These are phyloP conservation scores for Perodicticus potto DNA, from an alignment of 2,797 vertebrate genomes.

Conservation along the genomic window DNA sequence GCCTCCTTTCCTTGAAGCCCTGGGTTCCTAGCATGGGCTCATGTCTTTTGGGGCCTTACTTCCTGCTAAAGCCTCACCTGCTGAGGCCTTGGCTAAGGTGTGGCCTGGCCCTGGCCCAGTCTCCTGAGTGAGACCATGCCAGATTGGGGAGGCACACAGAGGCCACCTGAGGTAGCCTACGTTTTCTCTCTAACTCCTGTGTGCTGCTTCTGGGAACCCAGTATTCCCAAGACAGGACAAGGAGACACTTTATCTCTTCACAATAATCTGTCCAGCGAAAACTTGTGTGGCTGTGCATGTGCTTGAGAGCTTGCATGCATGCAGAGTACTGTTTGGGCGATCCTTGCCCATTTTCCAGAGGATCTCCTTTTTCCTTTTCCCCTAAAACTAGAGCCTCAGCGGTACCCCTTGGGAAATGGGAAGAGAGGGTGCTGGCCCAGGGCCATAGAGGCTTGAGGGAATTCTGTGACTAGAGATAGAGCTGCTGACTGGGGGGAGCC, in stretches of 20 bases:
- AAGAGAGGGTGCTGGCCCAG: background rate
- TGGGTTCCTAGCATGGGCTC: background rate
- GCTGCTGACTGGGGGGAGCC: background rate
- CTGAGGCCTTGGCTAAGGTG: constrained; percentile 37
- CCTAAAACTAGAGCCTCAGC: background rate
- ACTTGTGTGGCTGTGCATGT: background rate
- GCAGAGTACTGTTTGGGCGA: background rate
- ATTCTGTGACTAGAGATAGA: background rate
- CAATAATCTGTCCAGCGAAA: background rate
- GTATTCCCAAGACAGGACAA: background rate
- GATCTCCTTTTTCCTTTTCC: background rate
- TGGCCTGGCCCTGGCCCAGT: constrained; percentile 60
- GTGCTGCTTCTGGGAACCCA: background rate
- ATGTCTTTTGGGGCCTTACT: constrained; percentile 55
- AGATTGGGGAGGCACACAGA: constrained; percentile 9
- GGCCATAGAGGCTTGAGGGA: background rate
- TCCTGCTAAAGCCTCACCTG: constrained; percentile 68
- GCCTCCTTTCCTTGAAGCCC: constrained; percentile 34
- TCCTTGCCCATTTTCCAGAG: background rate
- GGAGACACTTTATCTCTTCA: background rate
- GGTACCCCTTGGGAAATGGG: background rate
- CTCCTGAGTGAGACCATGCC: constrained; percentile 18
- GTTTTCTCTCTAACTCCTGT: constrained; percentile 39
- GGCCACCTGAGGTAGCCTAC: background rate
- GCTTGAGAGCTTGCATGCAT: background rate